A percentile compares a stretch with the other conserved stretches of the same genome.
Conservation (phyloP, 2,888 invertebrate species). For the Eurois occulta region DNA sequence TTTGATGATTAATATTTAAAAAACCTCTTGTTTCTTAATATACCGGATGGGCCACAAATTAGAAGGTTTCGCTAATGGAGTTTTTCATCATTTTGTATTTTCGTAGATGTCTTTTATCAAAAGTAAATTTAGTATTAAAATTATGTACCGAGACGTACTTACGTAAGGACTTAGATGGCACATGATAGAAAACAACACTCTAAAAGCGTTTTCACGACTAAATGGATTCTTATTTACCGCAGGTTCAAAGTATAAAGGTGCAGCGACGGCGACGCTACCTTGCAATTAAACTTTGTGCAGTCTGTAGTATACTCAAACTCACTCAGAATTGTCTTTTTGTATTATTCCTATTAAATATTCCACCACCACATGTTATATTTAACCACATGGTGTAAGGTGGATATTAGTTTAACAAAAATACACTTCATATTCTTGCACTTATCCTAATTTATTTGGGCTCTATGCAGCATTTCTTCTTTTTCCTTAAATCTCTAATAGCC, state of each 20-base stretch:
- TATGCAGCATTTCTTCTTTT: not conserved
- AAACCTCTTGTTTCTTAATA: constrained; percentile 10
- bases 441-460: not conserved
- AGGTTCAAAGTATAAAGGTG: constrained; percentile 22
- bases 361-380: no score
- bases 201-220: constrained; percentile 6
- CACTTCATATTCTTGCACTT: not conserved
- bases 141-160: not conserved
- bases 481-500: not conserved
- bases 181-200: not conserved
- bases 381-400: not conserved
- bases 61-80: not conserved
- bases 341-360: not conserved
- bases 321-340: not conserved
- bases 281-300: constrained; percentile 35
- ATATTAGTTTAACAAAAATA: not conserved
- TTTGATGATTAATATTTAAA: constrained; percentile 6
- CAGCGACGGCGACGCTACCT: constrained; percentile 14
- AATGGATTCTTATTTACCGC: constrained; percentile 5
- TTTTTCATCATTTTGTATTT: not conserved
- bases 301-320: constrained; percentile 3
- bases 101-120: not conserved
- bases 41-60: constrained; percentile 17
- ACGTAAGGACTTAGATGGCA: not conserved
- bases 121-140: no score